Conservation (phyloP, 2,888 invertebrate species). For the Harpagoxenus sublaevis region DNA sequence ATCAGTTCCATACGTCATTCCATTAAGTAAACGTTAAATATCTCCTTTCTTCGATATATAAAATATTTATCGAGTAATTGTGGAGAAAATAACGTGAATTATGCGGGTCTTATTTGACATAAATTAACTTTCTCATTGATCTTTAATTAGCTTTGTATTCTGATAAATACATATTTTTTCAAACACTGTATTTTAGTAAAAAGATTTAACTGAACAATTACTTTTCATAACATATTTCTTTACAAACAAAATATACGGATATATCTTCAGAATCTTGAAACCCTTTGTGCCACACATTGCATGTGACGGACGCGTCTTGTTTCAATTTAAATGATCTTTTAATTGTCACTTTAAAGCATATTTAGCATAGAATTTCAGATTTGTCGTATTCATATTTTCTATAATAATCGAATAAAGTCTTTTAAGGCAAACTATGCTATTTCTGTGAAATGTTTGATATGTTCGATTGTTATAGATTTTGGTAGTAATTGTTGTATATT, state of each 20-base stretch:
- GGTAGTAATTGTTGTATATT: constrained; percentile 22
- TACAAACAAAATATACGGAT: constrained; percentile 59
- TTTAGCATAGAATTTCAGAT: constrained; percentile 12
- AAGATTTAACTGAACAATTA: constrained; percentile 22
- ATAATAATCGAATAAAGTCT: constrained; percentile 31
- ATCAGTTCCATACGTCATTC: constrained; percentile 55
- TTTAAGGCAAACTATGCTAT: background rate
- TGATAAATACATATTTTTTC: background rate
- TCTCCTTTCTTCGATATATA: constrained; percentile 10
- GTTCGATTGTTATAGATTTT: constrained; percentile 35
- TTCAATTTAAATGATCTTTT: constrained; percentile 19
- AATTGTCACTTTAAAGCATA: constrained; percentile 17
- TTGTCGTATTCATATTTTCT: constrained; percentile 18
- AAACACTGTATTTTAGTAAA: constrained; percentile 3
- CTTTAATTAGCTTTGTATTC: constrained; percentile 20
- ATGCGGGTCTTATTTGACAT: background rate
- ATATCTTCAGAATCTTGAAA: constrained; percentile 65
- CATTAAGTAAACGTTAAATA: background rate
- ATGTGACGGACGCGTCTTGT: constrained; percentile 29
- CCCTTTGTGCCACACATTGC: constrained; percentile 62
- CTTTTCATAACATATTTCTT: constrained; percentile 56
- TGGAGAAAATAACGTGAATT: background rate
- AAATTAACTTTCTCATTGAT: constrained; percentile 49
- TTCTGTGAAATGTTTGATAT: background rate
- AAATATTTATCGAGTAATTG: background rate